Percentiles rank a stretch among this genome's conserved stretches.
phyloP scores from a whole-genome alignment of 1,140 invertebrate species.

The Rhopalosiphum padi region DNA sequence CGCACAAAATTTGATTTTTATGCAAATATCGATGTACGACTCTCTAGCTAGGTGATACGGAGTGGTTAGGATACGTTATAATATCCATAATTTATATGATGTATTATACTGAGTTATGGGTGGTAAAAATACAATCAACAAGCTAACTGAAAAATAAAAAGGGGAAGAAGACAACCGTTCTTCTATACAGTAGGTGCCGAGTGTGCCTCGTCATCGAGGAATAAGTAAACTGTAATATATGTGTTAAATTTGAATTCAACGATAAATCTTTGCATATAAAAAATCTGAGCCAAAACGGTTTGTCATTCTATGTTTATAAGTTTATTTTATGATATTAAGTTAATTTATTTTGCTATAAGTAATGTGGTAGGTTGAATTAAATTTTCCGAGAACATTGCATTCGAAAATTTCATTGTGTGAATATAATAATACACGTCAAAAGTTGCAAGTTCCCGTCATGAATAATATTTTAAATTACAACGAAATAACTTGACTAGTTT shows the following conservation, averaged over 20 bases:
- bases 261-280: background rate
- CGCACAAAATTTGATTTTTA: background rate
- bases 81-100: background rate
- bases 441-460: background rate
- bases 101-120: background rate
- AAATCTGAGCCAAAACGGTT: background rate
- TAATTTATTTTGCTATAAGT: too few relatives aligned
- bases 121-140: background rate
- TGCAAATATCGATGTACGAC: constrained; percentile 6
- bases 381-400: background rate
- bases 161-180: background rate
- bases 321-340: too few relatives aligned
- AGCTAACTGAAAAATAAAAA: background rate
- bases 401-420: background rate
- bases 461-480: background rate
- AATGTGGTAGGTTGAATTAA: background rate
- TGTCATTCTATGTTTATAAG: too few relatives aligned
- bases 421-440: background rate
- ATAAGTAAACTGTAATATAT: background rate
- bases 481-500: background rate
- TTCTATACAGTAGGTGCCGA: background rate
- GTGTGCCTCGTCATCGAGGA: background rate
- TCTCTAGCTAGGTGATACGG: background rate
- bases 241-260: background rate
- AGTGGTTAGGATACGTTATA: background rate